Evolutionary conservation across 2,888 invertebrate genomes (phyloP), one percentile per base, ranked within the genome.

Genomic region (Ochropacha duplaris): DNA sequence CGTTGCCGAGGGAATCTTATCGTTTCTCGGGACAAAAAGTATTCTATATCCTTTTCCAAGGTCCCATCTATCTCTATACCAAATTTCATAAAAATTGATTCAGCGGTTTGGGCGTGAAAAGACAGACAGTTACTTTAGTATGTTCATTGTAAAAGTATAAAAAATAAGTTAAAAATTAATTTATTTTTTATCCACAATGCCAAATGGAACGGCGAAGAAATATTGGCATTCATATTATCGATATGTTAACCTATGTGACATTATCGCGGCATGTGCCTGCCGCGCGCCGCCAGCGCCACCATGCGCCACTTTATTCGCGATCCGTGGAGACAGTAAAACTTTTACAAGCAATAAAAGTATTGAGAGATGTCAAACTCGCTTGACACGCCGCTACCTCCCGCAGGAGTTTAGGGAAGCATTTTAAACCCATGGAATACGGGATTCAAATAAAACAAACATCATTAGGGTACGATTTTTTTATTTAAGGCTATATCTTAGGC

Each of bases 271-370:
- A 51, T 51, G 51, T 50, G 34, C 16, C 39, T n/a, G 4, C 55
- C 24, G 36, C 26, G 4, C 4, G 4, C 6, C 8, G 26, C 26
- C 26, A 19, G 12, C 22, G 39, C 36, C 58, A 51, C 44, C 44
- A 14, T 16, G 49, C 26, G 39, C 26, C 57, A 49, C 24, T 34
- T n/a, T 16, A 16, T 49, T 49, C 49, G 34, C 34, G 28, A 28
- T 58, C 55, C 58, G 28, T 14, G 39, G 26, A 51, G 57, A 57
- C 49, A 49, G 50, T 44, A 1, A 16, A 60, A 57, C 55, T 60
- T 54, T 31, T 34, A 54, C 57, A 56, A 55, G 62, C 65, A 62
- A 65, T 65, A 66, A 65, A 65, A 59, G 60, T 61, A 59, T 57
- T 39, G 56, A 56, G 36, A 57, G 36, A 49, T 50, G 54, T 36